Percentiles rank a stretch among this genome's conserved stretches.
phyloP scores from a whole-genome alignment of 2,888 invertebrate species.

The Platycnemis pennipes region DNA sequence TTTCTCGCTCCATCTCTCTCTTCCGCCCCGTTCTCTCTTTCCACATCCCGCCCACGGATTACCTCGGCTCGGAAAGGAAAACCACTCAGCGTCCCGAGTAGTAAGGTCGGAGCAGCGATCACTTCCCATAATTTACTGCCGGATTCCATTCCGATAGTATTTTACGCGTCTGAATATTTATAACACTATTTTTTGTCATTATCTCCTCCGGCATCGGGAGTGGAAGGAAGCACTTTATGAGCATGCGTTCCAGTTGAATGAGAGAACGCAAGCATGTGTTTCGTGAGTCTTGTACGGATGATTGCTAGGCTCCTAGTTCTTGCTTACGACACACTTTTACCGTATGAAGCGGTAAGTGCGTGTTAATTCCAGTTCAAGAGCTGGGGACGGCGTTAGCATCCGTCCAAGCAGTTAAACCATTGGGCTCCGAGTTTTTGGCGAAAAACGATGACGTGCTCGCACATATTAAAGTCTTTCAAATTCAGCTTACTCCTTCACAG shows the following conservation, averaged over 20 bases:
- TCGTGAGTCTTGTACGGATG: background rate
- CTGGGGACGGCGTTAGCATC: background rate
- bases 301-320: background rate
- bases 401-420: background rate
- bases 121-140: conserved; percentile 56
- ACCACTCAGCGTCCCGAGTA: conserved; percentile 43
- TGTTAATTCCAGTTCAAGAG: background rate
- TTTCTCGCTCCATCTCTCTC: background rate
- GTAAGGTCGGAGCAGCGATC: conserved; percentile 51
- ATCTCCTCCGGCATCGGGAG: background rate
- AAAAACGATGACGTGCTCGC: background rate
- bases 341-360: background rate
- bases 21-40: background rate
- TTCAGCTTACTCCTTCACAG: too few relatives aligned
- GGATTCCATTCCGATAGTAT: conserved; percentile 60
- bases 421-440: background rate
- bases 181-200: background rate
- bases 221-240: conserved; percentile 48
- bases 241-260: background rate
- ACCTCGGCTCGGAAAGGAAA: conserved; percentile 42
- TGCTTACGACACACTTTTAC: background rate
- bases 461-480: too few relatives aligned
- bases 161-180: conserved; percentile 49
- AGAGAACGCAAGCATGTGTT: background rate
- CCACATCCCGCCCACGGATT: conserved; percentile 22